Evolutionary conservation across 1,140 invertebrate species (phyloP).

Genomic region (Listronotus oregonensis): DNA sequence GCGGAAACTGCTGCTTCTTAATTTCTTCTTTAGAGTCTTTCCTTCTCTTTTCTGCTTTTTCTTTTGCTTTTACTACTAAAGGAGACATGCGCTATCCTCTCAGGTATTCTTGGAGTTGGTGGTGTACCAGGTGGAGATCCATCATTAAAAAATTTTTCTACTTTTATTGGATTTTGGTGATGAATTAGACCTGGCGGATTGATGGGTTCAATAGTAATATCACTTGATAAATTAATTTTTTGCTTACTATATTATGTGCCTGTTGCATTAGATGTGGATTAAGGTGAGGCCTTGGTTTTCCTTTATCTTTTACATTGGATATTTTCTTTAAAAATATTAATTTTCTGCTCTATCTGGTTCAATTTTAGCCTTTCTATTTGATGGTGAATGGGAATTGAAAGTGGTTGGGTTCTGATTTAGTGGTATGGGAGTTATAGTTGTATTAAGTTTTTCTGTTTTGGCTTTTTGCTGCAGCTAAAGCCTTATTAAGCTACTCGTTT

Average conservation of each 20-base stretch:
- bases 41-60: slow-evolving; percentile 69
- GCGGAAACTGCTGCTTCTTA: slow-evolving; percentile 14
- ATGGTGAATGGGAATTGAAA: slow-evolving; percentile 24
- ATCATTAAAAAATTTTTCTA: slow-evolving; percentile 58
- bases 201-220: slow-evolving; percentile 56
- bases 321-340: slow-evolving; percentile 88
- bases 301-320: slow-evolving; percentile 71
- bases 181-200: slow-evolving; percentile 14
- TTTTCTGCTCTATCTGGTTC: slow-evolving; percentile 83
- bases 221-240: slow-evolving; percentile 51
- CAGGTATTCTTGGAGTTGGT: slow-evolving; percentile 64
- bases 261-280: slow-evolving; percentile 24
- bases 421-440: slow-evolving; percentile 50
- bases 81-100: slow-evolving; percentile 58
- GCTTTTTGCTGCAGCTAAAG: slow-evolving; percentile 56
- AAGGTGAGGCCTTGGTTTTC: slow-evolving; percentile 48
- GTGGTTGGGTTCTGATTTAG: slow-evolving; percentile 40
- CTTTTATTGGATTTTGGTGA: slow-evolving; percentile 36
- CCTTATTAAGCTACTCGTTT: slow-evolving; percentile 52
- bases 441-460: slow-evolving; percentile 59
- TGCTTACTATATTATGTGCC: slow-evolving; percentile 40
- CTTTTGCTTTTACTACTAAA: slow-evolving; percentile 65
- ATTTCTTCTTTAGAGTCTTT: slow-evolving; percentile 55
- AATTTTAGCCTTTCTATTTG: slow-evolving; percentile 69
- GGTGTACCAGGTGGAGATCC: slow-evolving; percentile 63